Base-by-base conservation (phyloP, 2,888 invertebrate species). In the Meloe dianella region DNA sequence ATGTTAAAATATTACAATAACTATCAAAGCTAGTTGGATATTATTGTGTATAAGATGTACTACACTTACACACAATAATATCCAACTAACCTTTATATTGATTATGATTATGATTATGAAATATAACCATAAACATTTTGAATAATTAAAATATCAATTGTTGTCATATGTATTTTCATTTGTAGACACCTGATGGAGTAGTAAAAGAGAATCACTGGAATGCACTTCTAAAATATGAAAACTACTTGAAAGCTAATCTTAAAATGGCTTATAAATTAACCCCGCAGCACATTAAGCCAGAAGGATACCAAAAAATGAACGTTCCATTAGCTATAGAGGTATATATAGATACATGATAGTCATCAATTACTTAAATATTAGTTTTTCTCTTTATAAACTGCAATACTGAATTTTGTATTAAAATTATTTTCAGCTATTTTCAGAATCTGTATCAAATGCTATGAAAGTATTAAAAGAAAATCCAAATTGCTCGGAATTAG, bases 231-330 rank as follows among this genome's bases (percentile, higher is more conserved):
- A 30, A 4, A 6, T 6, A 30, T 30, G 30, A 30, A 30, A 30
- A 30, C 7, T 8, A 30, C 7, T 51, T 51, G 22, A 51, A 51
- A 51, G 4, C 6, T 51, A 51, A 51, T 51, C 22, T 51, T 20
- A 51, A 51, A 51, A 51, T 51, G 51, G 51, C 51, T 51, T 51
- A 51, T 8, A 51, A 51, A 51, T 51, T 51, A 17, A 51, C 51
- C 22, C 51, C 51, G 17, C 51, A 51, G 3, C 51, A 51, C 8
- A 17, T 51, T 8, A 51, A 51, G 8, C 51, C 51, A 17, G 51
- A 51, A 51, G 51, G 51, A 17, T 51, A 51, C 51, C 51, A 51
- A 8, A 51, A 51, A 22, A 51, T 51, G 51, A 51, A 51, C 51
- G 51, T 51, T 51, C 51, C 51, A 22, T 51, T 20, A 7, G 22